These are phyloP conservation scores for Mythimna lalbum DNA, from an alignment of 2,888 invertebrate genomes.

Conservation along the genomic window DNA sequence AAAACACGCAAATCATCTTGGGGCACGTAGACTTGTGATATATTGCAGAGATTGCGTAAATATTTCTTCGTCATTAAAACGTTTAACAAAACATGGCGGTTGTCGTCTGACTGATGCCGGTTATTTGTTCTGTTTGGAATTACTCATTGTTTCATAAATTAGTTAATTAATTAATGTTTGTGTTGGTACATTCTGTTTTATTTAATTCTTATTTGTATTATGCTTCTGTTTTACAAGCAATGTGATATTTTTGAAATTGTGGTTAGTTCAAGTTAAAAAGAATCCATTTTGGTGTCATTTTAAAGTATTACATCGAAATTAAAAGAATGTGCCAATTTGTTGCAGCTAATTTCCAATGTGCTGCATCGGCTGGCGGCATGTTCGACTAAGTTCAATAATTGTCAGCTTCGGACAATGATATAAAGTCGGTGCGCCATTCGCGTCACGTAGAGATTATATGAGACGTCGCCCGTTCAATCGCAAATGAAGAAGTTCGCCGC, in stretches of 20 bases:
- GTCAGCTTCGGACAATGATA: conserved; percentile 48
- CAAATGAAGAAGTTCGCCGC: conserved; percentile 76
- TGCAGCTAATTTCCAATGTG: conserved; percentile 34
- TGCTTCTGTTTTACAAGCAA: not conserved
- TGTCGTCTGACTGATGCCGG: conserved; percentile 31
- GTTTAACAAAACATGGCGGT: conserved; percentile 44
- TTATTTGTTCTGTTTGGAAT: conserved; percentile 31
- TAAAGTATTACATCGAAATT: not conserved
- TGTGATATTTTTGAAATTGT: not conserved
- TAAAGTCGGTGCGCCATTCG: conserved; percentile 68
- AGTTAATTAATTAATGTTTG: conserved; percentile 8
- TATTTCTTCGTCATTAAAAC: conserved; percentile 60
- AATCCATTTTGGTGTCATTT: not conserved
- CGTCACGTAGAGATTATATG: conserved; percentile 82
- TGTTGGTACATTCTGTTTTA: not conserved
- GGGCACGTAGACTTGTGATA: conserved; percentile 63
- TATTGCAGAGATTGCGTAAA: conserved; percentile 64
- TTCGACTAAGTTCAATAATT: conserved; percentile 58
- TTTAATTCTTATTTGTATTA: not conserved
- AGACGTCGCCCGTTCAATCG: conserved; percentile 78
- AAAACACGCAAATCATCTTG: conserved; percentile 76
- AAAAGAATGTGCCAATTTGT: conserved; percentile 11
- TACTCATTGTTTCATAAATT: conserved; percentile 13
- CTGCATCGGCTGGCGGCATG: conserved; percentile 21
- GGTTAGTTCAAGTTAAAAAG: not conserved